Evolutionary conservation across 2,113 vertebrate species (phyloP).

Genomic region (Dipodomys merriami): DNA sequence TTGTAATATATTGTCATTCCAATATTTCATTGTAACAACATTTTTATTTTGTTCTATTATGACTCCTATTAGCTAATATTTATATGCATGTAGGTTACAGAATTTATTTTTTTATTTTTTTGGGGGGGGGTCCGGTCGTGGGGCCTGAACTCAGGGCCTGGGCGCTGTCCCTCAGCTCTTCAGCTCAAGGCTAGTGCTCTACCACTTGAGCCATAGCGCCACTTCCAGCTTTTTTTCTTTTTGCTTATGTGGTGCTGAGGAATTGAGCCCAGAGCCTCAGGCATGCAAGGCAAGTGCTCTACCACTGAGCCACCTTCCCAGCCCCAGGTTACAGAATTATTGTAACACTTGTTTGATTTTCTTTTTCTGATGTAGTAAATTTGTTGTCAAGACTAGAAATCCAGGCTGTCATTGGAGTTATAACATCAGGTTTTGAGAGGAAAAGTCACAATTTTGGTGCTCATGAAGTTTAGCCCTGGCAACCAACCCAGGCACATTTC

Average conservation of each 20-base stretch:
- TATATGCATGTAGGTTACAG: background rate
- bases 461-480: background rate
- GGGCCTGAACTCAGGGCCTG: too few relatives aligned
- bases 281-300: too few relatives aligned
- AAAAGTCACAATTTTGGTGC: background rate
- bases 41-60: background rate
- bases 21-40: background rate
- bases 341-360: background rate
- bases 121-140: too few relatives aligned
- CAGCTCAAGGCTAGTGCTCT: too few relatives aligned
- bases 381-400: background rate
- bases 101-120: too few relatives aligned
- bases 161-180: too few relatives aligned
- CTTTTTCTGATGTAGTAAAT: background rate
- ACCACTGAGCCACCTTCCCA: too few relatives aligned
- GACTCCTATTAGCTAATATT: background rate
- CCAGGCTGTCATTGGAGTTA: background rate
- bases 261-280: too few relatives aligned
- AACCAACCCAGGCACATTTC: background rate
- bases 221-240: too few relatives aligned
- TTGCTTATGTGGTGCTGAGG: too few relatives aligned
- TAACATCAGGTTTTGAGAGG: background rate
- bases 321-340: too few relatives aligned
- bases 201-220: too few relatives aligned
- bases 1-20: background rate